Evolutionary conservation across 2,113 vertebrate genomes (phyloP).

Genomic region (Conger conger): DNA sequence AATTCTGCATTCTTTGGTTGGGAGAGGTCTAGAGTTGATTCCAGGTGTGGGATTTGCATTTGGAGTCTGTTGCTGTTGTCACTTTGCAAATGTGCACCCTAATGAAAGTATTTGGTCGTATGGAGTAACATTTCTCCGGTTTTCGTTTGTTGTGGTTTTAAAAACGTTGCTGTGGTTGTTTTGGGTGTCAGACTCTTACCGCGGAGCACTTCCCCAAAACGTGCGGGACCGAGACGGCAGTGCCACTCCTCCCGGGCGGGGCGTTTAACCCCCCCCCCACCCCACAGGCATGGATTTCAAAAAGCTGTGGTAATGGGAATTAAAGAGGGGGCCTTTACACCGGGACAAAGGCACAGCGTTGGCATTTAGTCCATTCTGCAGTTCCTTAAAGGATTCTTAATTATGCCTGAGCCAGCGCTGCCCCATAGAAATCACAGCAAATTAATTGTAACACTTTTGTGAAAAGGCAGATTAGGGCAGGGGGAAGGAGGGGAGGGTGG

Average conservation of each 20-base stretch:
- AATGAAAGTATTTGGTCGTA: background rate
- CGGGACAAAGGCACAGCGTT: constrained; percentile 67
- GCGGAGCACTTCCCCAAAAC: constrained; percentile 43
- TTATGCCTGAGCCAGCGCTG: constrained; percentile 71
- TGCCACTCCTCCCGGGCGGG: constrained; percentile 45
- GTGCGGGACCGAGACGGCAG: constrained; percentile 35
- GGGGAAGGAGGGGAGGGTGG: constrained; percentile 72
- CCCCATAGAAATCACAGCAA: constrained; percentile 84
- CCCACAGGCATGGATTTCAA: constrained; percentile 60
- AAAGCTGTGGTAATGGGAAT: constrained; percentile 59
- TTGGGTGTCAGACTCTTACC: constrained; percentile 33
- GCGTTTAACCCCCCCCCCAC: constrained; percentile 59
- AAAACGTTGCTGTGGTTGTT: background rate
- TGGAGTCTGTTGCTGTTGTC: no score
- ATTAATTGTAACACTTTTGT: constrained; percentile 86
- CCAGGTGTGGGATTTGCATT: no score
- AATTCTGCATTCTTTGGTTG: no score
- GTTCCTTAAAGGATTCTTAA: constrained; percentile 80
- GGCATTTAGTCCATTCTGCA: constrained; percentile 73
- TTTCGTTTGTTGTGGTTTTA: background rate
- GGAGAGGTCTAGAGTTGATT: no score
- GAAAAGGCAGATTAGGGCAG: constrained; percentile 89
- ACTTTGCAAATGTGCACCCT: no score
- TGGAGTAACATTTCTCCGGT: background rate
- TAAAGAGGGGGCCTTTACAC: constrained; percentile 48